phyloP scores from a whole-genome alignment of 2,797 vertebrate species.

The Octomys mimax region DNA sequence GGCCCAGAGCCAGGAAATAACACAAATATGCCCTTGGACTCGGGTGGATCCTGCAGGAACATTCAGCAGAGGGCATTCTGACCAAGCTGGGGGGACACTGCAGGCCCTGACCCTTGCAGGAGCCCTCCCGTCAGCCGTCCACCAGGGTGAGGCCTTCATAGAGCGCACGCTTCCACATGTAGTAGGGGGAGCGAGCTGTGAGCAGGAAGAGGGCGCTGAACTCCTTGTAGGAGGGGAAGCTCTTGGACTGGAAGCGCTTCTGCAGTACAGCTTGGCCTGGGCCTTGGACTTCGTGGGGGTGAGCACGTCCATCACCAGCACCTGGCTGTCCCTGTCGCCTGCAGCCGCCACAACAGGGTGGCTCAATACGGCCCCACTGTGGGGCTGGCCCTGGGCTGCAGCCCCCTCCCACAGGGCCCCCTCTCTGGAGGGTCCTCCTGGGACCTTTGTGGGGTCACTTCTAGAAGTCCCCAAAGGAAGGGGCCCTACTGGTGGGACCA shows the following conservation, averaged over 20 bases:
- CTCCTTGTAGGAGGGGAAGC: constrained; percentile 97
- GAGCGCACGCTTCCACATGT: constrained; percentile 98
- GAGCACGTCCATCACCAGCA: constrained; percentile 95
- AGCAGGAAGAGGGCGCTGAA: constrained; percentile 96
- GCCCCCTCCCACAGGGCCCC: constrained; percentile 9
- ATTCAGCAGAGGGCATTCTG: too few species aligned
- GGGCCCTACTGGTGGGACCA: neutral
- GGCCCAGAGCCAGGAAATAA: too few species aligned
- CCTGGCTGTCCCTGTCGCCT: constrained; percentile 86
- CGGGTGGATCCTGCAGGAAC: too few species aligned
- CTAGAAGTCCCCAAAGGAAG: neutral
- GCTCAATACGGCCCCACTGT: constrained; percentile 76
- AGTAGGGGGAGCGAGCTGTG: constrained; percentile 96
- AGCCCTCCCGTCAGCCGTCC: constrained; percentile 88
- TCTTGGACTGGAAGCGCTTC: constrained; percentile 95
- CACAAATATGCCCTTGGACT: too few species aligned
- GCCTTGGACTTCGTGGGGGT: constrained; percentile 96
- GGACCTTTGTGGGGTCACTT: neutral
- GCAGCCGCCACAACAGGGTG: constrained; percentile 73
- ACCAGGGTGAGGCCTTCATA: constrained; percentile 95
- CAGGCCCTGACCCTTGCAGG: neutral
- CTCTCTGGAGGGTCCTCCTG: constrained; percentile 61
- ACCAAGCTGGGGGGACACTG: too few species aligned
- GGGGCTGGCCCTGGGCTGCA: constrained; percentile 68
- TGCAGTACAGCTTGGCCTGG: constrained; percentile 98